Conservation (phyloP, 2,113 vertebrate genomes). For the Chinchilla lanigera region DNA sequence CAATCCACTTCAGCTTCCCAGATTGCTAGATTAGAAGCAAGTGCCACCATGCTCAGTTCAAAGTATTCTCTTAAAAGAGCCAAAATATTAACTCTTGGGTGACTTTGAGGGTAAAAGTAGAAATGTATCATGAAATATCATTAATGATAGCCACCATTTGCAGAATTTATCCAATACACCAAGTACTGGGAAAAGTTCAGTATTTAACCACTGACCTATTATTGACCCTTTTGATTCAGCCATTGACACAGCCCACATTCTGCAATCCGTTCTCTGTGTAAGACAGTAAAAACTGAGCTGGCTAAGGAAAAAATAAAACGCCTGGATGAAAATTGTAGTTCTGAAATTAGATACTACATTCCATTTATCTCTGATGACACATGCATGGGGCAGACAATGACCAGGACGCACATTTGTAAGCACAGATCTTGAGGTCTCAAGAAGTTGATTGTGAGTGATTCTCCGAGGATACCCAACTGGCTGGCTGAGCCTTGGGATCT, state of each 20-base stretch:
- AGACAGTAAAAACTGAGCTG: neutral
- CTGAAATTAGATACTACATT: neutral
- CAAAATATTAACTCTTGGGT: neutral
- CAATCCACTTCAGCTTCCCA: neutral
- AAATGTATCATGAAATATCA: neutral
- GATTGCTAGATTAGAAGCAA: neutral
- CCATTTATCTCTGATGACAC: neutral
- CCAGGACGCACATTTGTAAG: neutral
- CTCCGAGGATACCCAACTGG: neutral
- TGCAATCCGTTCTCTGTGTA: neutral
- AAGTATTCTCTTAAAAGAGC: constrained; percentile 19
- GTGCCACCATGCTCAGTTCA: neutral
- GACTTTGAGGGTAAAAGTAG: neutral
- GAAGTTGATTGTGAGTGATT: neutral
- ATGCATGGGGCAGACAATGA: neutral
- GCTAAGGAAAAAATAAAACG: neutral
- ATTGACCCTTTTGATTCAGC: neutral
- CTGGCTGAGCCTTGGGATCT: neutral
- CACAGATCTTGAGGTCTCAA: neutral
- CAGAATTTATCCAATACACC: neutral
- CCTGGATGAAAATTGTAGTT: neutral
- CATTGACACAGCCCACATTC: neutral
- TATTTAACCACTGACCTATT: neutral
- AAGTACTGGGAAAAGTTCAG: neutral
- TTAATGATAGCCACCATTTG: neutral